phyloP scores from a whole-genome alignment of 2,888 invertebrate species.

The Acanthopleura granulata region DNA sequence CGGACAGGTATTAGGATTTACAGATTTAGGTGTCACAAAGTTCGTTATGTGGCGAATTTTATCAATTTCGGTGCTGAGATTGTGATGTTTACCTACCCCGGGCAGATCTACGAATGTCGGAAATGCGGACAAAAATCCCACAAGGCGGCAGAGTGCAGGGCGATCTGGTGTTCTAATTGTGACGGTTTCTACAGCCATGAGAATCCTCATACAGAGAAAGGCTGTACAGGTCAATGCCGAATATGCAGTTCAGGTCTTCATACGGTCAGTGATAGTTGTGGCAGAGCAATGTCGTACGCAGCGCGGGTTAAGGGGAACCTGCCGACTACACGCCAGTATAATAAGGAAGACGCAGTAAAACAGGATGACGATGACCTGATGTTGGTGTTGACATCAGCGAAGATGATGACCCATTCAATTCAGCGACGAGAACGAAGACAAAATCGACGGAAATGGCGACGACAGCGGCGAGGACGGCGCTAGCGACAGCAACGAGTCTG shows the following conservation, averaged over 20 bases:
- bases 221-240: neutral
- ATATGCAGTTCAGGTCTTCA: neutral
- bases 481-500: no score
- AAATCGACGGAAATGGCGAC: neutral
- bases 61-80: neutral
- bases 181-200: neutral
- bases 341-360: no score
- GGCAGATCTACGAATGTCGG: neutral
- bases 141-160: slow-evolving; percentile 2
- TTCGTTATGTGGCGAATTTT: neutral
- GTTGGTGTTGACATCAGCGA: neutral
- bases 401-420: neutral
- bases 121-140: neutral
- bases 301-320: neutral
- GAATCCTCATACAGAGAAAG: neutral
- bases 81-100: slow-evolving; percentile 1
- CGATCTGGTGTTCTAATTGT: neutral
- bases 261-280: neutral
- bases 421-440: neutral
- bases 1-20: neutral
- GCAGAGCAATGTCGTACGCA: neutral
- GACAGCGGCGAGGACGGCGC: no score
- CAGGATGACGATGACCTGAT: no score
- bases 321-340: no score
- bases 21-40: neutral